Evolutionary conservation across 2,113 vertebrate species (phyloP).

Genomic region (Chaetodon auriga): DNA sequence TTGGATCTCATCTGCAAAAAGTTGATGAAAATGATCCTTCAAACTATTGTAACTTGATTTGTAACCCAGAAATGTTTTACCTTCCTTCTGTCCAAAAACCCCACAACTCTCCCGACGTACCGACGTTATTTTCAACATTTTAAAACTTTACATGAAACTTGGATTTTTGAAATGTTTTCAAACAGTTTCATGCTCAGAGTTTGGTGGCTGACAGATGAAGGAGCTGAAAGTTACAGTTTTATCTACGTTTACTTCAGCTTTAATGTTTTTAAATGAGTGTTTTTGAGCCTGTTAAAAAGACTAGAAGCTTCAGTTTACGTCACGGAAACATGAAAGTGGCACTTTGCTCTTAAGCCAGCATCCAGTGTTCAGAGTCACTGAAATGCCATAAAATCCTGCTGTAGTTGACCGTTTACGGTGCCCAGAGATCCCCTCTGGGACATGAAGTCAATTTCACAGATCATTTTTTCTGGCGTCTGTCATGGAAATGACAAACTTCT

Average conservation of each 20-base stretch:
- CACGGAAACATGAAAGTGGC: background rate
- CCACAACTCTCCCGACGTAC: too few relatives aligned
- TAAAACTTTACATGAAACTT: too few relatives aligned
- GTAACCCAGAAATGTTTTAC: too few relatives aligned
- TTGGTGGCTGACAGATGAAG: background rate
- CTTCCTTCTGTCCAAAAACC: background rate
- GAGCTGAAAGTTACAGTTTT: too few relatives aligned
- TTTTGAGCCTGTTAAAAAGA: background rate
- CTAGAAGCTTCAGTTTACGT: background rate
- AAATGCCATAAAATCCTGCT: constrained; percentile 18
- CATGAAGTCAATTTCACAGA: background rate
- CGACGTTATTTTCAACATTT: too few relatives aligned
- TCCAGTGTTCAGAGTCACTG: background rate
- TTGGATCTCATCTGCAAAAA: background rate
- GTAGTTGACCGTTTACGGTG: constrained; percentile 6
- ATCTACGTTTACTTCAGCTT: background rate
- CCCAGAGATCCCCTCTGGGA: constrained; percentile 1
- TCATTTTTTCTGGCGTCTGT: constrained; percentile 17
- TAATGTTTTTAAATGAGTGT: background rate
- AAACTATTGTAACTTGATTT: too few relatives aligned
- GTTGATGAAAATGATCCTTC: too few relatives aligned
- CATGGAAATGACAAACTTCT: constrained; percentile 11
- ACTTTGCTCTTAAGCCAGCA: background rate
- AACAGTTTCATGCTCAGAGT: background rate
- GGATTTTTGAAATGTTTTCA: background rate